Evolutionary conservation across 1,140 invertebrate genomes (phyloP).

Genomic region (Charaxes varanes): DNA sequence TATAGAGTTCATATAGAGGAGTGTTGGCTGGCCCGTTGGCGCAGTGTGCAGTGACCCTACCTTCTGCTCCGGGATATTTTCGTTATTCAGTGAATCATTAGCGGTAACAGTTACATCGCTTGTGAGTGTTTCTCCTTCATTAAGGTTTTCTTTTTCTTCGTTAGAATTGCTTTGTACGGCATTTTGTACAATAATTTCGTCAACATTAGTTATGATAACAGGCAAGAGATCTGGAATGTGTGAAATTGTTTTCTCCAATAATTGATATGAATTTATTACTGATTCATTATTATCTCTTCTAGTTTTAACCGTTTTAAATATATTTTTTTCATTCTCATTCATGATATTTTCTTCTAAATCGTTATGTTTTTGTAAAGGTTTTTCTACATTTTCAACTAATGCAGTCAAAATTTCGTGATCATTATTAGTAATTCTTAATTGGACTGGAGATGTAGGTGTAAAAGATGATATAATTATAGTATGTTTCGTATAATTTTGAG

Average conservation of each 20-base stretch:
- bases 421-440: conserved; percentile 30
- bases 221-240: no score
- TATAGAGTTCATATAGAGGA: no score
- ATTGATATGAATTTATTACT: not conserved
- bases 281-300: not conserved
- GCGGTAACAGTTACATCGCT: no score
- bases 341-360: not conserved
- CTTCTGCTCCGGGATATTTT: no score
- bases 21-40: no score
- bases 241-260: not conserved
- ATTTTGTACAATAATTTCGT: no score
- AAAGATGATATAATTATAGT: conserved; percentile 23
- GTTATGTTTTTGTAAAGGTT: conserved; percentile 5
- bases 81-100: no score
- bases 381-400: conserved; percentile 18
- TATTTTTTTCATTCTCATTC: not conserved
- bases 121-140: no score
- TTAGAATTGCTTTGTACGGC: no score
- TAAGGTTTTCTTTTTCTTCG: no score
- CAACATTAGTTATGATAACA: no score
- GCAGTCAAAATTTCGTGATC: conserved; percentile 22
- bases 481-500: conserved; percentile 22
- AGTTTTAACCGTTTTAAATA: not conserved
- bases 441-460: conserved; percentile 22
- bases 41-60: no score